Evolutionary conservation across 2,888 invertebrate species (phyloP).

Genomic region (Ectropis crepuscularia): DNA sequence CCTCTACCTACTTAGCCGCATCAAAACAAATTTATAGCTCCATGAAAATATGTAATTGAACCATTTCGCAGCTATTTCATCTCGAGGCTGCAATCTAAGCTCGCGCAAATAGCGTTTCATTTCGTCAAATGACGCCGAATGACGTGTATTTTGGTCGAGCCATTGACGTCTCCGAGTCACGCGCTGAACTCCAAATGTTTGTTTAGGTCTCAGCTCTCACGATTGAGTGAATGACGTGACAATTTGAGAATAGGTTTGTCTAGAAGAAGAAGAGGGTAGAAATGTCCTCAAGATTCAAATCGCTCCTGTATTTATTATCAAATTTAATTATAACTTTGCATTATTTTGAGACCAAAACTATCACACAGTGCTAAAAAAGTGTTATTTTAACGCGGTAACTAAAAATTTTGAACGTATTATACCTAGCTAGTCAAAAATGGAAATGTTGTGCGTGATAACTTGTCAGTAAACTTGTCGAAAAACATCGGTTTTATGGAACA

Average conservation of each 20-base stretch:
- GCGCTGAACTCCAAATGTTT: slow-evolving; percentile 6
- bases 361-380: no score
- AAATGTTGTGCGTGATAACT: no score
- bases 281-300: no score
- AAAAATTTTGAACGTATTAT: no score
- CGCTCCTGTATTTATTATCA: no score
- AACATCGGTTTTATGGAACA: no score
- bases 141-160: slow-evolving; percentile 33
- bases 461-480: no score
- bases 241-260: not conserved
- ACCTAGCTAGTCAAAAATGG: no score
- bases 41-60: slow-evolving; percentile 24
- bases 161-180: slow-evolving; percentile 19
- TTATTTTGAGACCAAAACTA: no score
- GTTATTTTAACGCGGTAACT: no score
- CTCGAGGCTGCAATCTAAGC: slow-evolving; percentile 18
- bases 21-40: slow-evolving; percentile 10
- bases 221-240: slow-evolving; percentile 1
- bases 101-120: slow-evolving; percentile 37
- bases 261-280: not conserved
- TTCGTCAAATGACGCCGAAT: slow-evolving; percentile 41
- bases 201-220: slow-evolving; percentile 9
- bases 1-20: not conserved
- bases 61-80: slow-evolving; percentile 26
- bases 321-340: no score